Evolutionary conservation across 2,113 vertebrate genomes (phyloP), one percentile per base, ranked within the genome.

Genomic region (Melierax canorus): DNA sequence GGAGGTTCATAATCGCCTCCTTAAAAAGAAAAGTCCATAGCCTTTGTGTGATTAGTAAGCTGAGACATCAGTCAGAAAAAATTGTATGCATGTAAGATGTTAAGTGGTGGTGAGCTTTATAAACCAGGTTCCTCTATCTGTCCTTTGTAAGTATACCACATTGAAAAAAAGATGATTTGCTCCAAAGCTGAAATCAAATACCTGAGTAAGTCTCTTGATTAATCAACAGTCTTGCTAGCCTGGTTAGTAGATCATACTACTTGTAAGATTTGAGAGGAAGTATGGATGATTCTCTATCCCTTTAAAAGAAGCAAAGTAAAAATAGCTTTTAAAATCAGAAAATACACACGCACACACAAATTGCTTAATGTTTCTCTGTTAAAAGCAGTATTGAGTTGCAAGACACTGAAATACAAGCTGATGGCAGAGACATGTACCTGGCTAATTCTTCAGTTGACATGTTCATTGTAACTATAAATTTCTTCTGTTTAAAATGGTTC

Each of bases 381-480:
- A 66, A 76, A 83, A 92, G 17, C 15, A 53, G 15, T 62, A 26
- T 73, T 74, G 39, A 75, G 14, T 53, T 79, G 29, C n/a, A 81
- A 74, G 60, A 67, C 41, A 30, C 16, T 41, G 53, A 82, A 86
- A 74, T 66, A 63, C 5, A 80, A 66, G 62, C n/a, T 93, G 45
- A 74, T 91, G 50, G 50, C 63, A 80, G 50, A 88, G 32, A 43
- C 34, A 12, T 9, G 8, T 46, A 92, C 63, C 62, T 88, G 39
- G 29, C 21, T 88, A 73, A 77, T 93, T 83, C 50, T 88, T 88
- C 24, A 53, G 63, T 29, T 95, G 90, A 90, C 79, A 58, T 58
- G 55, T 80, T 96, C 94, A 95, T 92, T 94, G 45, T 86, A 90
- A 82, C 81, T 90, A n/a, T 91, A 93, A 83, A 79, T 95, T 94